Percentiles rank a stretch among this genome's conserved stretches.
phyloP scores from a whole-genome alignment of 2,888 invertebrate species.

The Drosophila putrida region DNA sequence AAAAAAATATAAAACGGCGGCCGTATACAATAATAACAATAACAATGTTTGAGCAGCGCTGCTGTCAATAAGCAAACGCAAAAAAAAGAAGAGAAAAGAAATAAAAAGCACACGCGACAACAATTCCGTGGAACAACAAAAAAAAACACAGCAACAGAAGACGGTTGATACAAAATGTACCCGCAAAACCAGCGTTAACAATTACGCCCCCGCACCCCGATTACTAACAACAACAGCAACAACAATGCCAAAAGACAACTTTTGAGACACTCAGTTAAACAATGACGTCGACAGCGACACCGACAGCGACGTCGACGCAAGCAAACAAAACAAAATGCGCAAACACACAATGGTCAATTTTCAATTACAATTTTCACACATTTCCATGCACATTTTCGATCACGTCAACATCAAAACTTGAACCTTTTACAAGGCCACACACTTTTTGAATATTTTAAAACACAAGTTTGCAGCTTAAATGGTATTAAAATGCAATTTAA shows the following conservation, averaged over 20 bases:
- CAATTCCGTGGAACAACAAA: constrained; percentile 43
- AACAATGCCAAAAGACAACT: constrained; percentile 52
- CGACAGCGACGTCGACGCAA: constrained; percentile 36
- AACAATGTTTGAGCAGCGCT: constrained; percentile 62
- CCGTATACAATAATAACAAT: constrained; percentile 63
- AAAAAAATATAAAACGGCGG: constrained; percentile 30
- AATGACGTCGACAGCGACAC: constrained; percentile 26
- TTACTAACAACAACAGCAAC: constrained; percentile 19
- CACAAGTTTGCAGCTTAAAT: constrained; percentile 43
- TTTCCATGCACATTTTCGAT: constrained; percentile 48
- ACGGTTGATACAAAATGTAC: constrained; percentile 34
- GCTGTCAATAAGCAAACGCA: constrained; percentile 53
- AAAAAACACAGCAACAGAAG: constrained; percentile 31
- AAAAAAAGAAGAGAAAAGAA: constrained; percentile 7
- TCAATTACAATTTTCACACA: constrained; percentile 56
- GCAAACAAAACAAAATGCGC: constrained; percentile 61
- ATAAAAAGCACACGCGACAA: constrained; percentile 52
- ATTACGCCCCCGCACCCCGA: constrained; percentile 46
- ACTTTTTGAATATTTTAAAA: constrained; percentile 47
- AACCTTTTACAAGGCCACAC: constrained; percentile 25
- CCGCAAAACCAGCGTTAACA: constrained; percentile 45
- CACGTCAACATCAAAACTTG: constrained; percentile 16
- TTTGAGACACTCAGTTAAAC: constrained; percentile 48
- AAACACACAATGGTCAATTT: constrained; percentile 58
- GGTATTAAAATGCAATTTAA: constrained; percentile 48